A percentile compares a stretch with the other conserved stretches of the same genome.
phyloP scores from a whole-genome alignment of 2,888 invertebrate species.

The Empis stercorea region DNA sequence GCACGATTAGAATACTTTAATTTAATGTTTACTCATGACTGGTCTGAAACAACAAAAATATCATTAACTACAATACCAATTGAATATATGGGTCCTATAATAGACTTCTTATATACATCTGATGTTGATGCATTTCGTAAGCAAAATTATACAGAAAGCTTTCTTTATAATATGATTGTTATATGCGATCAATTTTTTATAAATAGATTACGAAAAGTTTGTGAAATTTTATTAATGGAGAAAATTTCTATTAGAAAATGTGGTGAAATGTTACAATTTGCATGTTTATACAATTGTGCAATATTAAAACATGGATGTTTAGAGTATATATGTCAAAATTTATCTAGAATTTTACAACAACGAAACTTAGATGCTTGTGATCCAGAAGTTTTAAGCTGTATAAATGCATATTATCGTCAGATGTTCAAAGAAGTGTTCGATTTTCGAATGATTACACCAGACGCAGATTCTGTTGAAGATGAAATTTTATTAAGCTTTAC shows the following conservation, averaged over 20 bases:
- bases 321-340: conserved; percentile 65
- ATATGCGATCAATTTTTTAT: conserved; percentile 72
- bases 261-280: conserved; percentile 61
- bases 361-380: conserved; percentile 51
- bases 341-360: conserved; percentile 56
- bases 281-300: conserved; percentile 60
- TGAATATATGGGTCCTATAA: conserved; percentile 45
- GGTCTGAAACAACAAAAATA: conserved; percentile 39
- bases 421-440: conserved; percentile 44
- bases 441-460: conserved; percentile 55
- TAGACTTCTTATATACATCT: conserved; percentile 67
- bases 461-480: conserved; percentile 48
- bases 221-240: conserved; percentile 51
- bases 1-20: conserved; percentile 75
- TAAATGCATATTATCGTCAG: conserved; percentile 53
- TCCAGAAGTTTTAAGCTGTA: conserved; percentile 45
- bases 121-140: conserved; percentile 44
- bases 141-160: conserved; percentile 52
- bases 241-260: conserved; percentile 62
- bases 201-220: conserved; percentile 53
- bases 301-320: conserved; percentile 59
- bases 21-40: conserved; percentile 67
- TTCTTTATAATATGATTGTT: conserved; percentile 58
- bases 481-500: conserved; percentile 38
- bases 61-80: conserved; percentile 27